Conservation (phyloP, 1,140 invertebrate species). For the Aradophagus sp. region DNA sequence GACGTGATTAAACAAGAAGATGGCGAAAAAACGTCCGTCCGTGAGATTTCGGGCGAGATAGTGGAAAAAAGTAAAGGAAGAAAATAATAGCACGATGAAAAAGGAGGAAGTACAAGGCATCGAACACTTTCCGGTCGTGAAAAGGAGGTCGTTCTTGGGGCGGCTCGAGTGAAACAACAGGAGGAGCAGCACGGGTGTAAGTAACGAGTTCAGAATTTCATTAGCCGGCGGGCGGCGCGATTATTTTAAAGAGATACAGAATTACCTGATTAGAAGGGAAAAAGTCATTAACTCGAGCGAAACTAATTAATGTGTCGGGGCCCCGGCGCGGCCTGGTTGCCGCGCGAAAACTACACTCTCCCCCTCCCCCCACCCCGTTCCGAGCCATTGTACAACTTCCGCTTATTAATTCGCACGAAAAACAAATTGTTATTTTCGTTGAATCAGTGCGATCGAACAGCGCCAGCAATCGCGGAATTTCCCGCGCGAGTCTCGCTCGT, state of each 20-base stretch:
- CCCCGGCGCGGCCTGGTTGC: conserved; percentile 36
- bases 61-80: conserved; percentile 47
- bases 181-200: conserved; percentile 69
- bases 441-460: no score
- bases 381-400: no score
- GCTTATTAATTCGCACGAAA: no score
- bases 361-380: no score
- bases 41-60: conserved; percentile 51
- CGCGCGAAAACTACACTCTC: conserved; percentile 47
- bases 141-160: conserved; percentile 54
- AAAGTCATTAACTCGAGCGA: conserved; percentile 76
- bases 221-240: conserved; percentile 73
- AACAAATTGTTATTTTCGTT: conserved; percentile 16
- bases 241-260: conserved; percentile 76
- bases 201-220: conserved; percentile 76
- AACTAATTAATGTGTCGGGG: conserved; percentile 73
- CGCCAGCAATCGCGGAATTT: no score
- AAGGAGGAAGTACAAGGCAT: conserved; percentile 54
- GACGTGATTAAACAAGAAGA: conserved; percentile 44
- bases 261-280: conserved; percentile 76
- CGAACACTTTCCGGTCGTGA: conserved; percentile 59
- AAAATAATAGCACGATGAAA: conserved; percentile 56
- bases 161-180: conserved; percentile 57
- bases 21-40: conserved; percentile 39
- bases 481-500: no score